Base-by-base conservation (phyloP, 1,140 invertebrate genomes). In the Brachionus angularis region DNA sequence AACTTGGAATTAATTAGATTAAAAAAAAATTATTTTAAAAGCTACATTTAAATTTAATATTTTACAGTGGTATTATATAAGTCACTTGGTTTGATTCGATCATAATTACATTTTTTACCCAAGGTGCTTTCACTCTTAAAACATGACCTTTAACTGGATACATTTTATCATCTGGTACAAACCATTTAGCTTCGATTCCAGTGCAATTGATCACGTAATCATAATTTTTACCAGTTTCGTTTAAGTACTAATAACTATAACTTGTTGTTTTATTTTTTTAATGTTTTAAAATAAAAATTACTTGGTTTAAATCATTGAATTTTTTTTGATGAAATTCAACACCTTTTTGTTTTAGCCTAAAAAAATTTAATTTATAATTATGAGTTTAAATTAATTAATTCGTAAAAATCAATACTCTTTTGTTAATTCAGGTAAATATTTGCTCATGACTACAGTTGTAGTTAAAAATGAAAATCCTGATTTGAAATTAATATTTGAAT, bases 201-300 rank as follows among this genome's bases (percentile, higher is more conserved):
- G 88, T 86, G 76, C 93, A 96, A 78, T 96, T 97, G 1, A 96
- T 86, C 27, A 94, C 83, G 3, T 91, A 80, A 79, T 95, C 88
- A 77, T 85, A 92, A 39, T 87, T 44, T 10, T 70, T 73, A 21
- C 61, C 64, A 16, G 78, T 64, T 75, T 34, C 42, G 14, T 47
- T 46, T 23, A 67, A 31, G 47, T 34, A 46, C 62, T 67, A 25
- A 14, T 2, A 7, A 46, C 25, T 29, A 21, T 29, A 12, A 3
- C 27, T 14, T 27, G 39, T 44, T 16, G 25, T 31, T 25, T 21
- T 3, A 16, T 52, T 5, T 42, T 10, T 16, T 5, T 8, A 27
- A 3, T 52, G 23, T 52, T 55, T 2, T 4, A 34, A 10, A 16
- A 31, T 14, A 4, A 10, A 55, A 33, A 3, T 16, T 46, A 67